A percentile compares a stretch with the other conserved stretches of the same genome.
phyloP scores from a whole-genome alignment of 2,113 vertebrate species.

The Serinus canaria region DNA sequence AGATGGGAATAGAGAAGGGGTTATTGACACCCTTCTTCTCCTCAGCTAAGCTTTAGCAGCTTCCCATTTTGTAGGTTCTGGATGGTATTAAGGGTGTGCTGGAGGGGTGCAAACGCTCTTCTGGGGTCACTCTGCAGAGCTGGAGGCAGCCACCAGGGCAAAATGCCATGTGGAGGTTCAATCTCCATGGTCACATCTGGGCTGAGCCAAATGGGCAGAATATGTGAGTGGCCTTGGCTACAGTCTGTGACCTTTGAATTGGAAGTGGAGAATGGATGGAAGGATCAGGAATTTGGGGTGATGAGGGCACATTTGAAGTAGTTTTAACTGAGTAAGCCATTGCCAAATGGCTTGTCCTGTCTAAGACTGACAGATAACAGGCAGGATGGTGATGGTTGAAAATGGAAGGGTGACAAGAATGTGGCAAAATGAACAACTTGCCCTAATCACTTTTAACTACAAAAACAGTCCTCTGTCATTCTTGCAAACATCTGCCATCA shows the following conservation, averaged over 20 bases:
- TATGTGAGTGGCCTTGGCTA: accelerated
- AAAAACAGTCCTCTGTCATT: constrained; percentile 22
- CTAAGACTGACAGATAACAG: not conserved
- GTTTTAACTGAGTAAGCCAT: not conserved
- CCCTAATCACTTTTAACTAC: not conserved
- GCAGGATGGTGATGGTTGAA: not conserved
- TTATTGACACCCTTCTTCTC: not conserved
- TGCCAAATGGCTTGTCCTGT: constrained; percentile 46
- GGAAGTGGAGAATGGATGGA: not conserved
- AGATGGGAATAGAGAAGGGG: not conserved
- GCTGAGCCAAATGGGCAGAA: not conserved
- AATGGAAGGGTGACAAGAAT: constrained; percentile 25
- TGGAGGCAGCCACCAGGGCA: not conserved
- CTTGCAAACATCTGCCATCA: constrained; percentile 47
- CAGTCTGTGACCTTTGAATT: not conserved
- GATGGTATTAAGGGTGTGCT: not conserved
- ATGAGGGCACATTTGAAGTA: not conserved
- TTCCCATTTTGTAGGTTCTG: not conserved
- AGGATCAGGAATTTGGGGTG: not conserved
- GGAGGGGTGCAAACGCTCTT: accelerated
- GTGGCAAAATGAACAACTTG: not conserved
- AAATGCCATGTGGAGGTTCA: not conserved
- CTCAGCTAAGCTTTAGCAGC: not conserved
- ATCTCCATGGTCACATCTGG: not conserved
- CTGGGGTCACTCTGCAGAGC: not conserved